Conservation (phyloP, 2,113 vertebrate species). For the Eubucco bourcierii region DNA sequence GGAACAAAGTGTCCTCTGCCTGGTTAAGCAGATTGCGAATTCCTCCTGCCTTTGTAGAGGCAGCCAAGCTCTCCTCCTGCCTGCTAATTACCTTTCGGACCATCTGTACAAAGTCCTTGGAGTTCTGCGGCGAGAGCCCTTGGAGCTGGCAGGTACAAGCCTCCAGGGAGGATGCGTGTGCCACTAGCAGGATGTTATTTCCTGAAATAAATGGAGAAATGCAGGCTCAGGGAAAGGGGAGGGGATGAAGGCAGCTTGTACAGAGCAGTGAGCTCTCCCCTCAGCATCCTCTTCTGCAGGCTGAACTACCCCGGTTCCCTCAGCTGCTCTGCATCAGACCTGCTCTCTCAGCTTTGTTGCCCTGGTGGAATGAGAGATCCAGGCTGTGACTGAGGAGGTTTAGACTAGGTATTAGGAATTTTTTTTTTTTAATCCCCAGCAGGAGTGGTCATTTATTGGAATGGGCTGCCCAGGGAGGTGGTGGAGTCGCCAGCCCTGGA, state of each 20-base stretch:
- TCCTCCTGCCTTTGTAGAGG: not conserved
- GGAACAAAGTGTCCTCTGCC: not conserved
- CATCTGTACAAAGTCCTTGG: conserved; percentile 98
- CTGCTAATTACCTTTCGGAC: conserved; percentile 89
- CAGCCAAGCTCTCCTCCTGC: not conserved
- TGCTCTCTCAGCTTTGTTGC: too few species aligned
- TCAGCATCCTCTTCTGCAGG: too few species aligned
- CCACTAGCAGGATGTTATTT: conserved; percentile 95
- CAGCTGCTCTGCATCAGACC: too few species aligned
- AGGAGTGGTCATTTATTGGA: too few species aligned
- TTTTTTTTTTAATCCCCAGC: too few species aligned
- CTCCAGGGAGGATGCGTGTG: conserved; percentile 96
- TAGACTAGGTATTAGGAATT: too few species aligned
- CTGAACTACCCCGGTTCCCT: too few species aligned
- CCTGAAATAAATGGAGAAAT: conserved; percentile 67
- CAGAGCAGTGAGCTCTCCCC: too few species aligned
- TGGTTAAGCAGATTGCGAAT: not conserved
- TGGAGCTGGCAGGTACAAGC: conserved; percentile 97
- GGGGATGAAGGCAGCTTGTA: not conserved
- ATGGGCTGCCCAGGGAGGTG: too few species aligned
- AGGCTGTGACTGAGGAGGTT: too few species aligned
- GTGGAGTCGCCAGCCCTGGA: too few species aligned
- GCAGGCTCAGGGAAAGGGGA: not conserved
- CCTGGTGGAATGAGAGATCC: too few species aligned
- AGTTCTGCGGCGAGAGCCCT: conserved; percentile 91